Evolutionary conservation across 2,113 vertebrate species (phyloP).

Genomic region (Malurus alboscapulatus): DNA sequence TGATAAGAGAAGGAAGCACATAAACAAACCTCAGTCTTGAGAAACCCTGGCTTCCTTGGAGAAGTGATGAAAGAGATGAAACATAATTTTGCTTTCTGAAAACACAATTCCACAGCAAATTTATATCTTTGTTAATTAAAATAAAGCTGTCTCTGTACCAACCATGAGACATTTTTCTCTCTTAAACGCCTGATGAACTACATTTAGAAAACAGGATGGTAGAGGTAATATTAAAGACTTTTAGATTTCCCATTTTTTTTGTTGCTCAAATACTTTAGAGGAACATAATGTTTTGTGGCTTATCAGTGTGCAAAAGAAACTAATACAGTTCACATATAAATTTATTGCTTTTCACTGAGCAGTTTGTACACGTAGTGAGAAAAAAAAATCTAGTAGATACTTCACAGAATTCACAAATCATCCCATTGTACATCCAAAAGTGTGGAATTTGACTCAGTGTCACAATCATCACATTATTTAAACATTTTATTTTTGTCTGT

Average conservation of each 20-base stretch:
- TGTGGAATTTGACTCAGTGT: neutral
- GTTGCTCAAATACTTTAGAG: neutral
- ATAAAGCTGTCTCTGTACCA: neutral
- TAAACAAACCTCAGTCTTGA: neutral
- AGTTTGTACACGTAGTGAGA: neutral
- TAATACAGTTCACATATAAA: neutral
- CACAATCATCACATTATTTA: constrained; percentile 51
- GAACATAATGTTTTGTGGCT: neutral
- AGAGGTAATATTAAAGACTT: neutral
- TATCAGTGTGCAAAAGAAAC: neutral
- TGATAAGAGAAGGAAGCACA: neutral
- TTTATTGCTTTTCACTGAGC: neutral
- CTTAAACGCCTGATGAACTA: neutral
- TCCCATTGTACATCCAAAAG: neutral
- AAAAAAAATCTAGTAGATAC: neutral
- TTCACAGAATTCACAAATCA: neutral
- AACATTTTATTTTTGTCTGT: constrained; percentile 60
- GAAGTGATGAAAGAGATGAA: neutral
- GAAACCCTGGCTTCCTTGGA: neutral
- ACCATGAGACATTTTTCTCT: neutral
- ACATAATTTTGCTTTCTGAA: neutral
- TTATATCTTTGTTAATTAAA: neutral
- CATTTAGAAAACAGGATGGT: neutral
- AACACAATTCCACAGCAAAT: neutral
- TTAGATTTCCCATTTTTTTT: neutral